Evolutionary conservation across 2,888 invertebrate species (phyloP), one percentile per base, ranked within the genome.

Genomic region (Laothoe populi): DNA sequence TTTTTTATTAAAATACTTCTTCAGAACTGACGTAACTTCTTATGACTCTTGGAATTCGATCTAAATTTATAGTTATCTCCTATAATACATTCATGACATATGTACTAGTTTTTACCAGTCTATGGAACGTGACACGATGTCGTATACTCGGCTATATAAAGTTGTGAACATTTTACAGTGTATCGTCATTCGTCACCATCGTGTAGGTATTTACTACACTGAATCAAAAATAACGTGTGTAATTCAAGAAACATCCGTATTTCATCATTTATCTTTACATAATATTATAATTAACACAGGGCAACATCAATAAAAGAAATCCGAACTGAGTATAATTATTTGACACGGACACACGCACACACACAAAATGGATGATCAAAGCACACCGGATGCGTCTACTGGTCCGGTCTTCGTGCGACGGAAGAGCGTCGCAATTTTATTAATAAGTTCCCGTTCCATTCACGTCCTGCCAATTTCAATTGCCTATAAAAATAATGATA

Each of bases 391-490:
- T 83, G 83, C 77, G 78, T 53, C 78, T 74, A 78, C 75, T 80
- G 81, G 78, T 81, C 78, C 78, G 78, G 74, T 81, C 82, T 81
- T 82, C 82, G 82, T 74, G 78, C 79, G 79, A 78, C 87, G 90
- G 90, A 88, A 90, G 85, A 84, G 81, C 83, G 83, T 80, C 82
- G 86, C 86, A 78, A 87, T 89, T 89, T 88, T 88, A 90, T 90
- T 88, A 88, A 89, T 88, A 88, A 87, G 88, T 88, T 90, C 89
- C 90, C 88, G 89, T 88, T 88, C 85, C 83, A 83, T 77, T 82
- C 78, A 75, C 87, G 86, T 89, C 88, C 90, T 88, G 88, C 82
- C 81, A 84, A 82, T 87, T 84, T 79, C 57, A 38, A 57, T 57
- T 60, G 53, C 35, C 57, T 40, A 57, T 63, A 60, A 45, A 26